Conservation (phyloP, 2,888 invertebrate genomes). For the Dicycla oo region DNA sequence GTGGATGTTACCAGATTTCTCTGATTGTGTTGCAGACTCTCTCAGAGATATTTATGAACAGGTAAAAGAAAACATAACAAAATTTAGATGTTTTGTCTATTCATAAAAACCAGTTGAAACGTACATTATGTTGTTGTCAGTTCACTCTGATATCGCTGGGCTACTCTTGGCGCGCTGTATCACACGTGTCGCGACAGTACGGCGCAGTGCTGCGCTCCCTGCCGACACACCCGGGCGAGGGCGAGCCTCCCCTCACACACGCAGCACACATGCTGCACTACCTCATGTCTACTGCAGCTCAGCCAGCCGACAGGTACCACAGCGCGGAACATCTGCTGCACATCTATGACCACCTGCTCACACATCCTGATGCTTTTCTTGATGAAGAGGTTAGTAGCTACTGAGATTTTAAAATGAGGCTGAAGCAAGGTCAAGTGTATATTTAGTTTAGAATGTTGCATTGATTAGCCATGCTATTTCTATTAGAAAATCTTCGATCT, state of each 20-base stretch:
- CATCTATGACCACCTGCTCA: slow-evolving; percentile 84
- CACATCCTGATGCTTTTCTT: slow-evolving; percentile 91
- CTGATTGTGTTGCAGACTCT: slow-evolving; percentile 92
- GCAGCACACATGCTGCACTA: slow-evolving; percentile 91
- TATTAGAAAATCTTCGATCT: slow-evolving; percentile 86
- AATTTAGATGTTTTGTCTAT: background rate
- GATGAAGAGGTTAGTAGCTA: slow-evolving; percentile 92
- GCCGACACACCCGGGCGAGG: slow-evolving; percentile 91
- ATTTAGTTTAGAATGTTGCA: background rate
- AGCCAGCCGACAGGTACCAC: slow-evolving; percentile 81
- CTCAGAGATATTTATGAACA: slow-evolving; percentile 91
- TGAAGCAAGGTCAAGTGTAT: background rate
- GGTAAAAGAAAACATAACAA: slow-evolving; percentile 76
- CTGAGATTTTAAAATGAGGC: background rate
- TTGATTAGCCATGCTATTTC: background rate
- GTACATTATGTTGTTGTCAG: slow-evolving; percentile 64
- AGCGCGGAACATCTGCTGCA: slow-evolving; percentile 92
- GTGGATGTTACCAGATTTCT: slow-evolving; percentile 95
- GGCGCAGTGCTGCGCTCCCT: slow-evolving; percentile 88
- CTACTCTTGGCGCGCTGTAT: slow-evolving; percentile 91
- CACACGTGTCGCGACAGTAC: slow-evolving; percentile 89
- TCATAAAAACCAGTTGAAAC: background rate
- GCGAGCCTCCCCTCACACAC: slow-evolving; percentile 91
- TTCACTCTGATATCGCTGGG: slow-evolving; percentile 89
- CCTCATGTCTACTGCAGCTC: slow-evolving; percentile 80